These are phyloP conservation scores for Eupeodes luniger DNA, from an alignment of 2,888 invertebrate species.

Conservation along the genomic window DNA sequence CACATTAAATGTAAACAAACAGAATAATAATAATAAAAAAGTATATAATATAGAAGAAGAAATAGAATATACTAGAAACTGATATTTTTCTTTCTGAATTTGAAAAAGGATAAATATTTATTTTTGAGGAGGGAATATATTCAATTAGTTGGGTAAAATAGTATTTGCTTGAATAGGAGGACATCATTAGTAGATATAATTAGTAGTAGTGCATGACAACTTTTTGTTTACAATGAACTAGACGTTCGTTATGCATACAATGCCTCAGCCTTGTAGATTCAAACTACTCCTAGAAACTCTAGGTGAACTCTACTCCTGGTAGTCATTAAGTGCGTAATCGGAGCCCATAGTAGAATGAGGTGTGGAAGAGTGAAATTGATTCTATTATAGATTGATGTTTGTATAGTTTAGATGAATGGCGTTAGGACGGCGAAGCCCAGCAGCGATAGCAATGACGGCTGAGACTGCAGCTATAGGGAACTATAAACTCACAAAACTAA, in stretches of 20 bases:
- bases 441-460: background rate
- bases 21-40: background rate
- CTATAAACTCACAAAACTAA: background rate
- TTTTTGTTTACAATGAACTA: constrained; percentile 2
- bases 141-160: constrained; percentile 55
- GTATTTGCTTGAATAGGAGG: constrained; percentile 11
- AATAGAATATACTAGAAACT: constrained; percentile 7
- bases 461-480: background rate
- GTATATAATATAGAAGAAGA: constrained; percentile 17
- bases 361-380: constrained; percentile 13
- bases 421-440: background rate
- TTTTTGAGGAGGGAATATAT: constrained; percentile 47
- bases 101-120: constrained; percentile 55
- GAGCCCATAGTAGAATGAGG: background rate
- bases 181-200: background rate
- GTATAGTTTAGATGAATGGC: background rate
- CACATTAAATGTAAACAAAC: constrained; percentile 47
- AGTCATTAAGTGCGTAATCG: constrained; percentile 9
- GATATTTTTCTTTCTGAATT: constrained; percentile 24
- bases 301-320: background rate
- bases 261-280: background rate
- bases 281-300: background rate
- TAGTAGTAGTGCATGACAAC: background rate
- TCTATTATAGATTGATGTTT: background rate
- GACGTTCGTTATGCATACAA: background rate